These are phyloP conservation scores for Nyctibius bracteatus DNA, from an alignment of 2,113 vertebrate species.

Conservation along the genomic window DNA sequence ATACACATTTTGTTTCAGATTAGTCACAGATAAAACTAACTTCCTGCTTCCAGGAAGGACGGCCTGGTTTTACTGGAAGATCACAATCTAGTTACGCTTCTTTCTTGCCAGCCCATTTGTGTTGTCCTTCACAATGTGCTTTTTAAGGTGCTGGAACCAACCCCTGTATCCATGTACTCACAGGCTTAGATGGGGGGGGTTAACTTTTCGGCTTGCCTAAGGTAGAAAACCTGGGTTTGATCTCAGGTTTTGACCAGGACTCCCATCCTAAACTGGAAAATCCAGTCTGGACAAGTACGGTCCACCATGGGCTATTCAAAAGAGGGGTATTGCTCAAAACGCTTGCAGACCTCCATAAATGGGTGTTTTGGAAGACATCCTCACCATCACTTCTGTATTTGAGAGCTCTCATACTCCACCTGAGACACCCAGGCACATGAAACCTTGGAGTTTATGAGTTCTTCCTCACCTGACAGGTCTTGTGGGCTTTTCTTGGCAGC, in stretches of 20 bases:
- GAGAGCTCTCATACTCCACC: neutral
- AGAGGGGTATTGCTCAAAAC: neutral
- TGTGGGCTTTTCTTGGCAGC: neutral
- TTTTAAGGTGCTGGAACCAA: neutral
- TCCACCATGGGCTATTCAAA: neutral
- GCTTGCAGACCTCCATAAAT: neutral
- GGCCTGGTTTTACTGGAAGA: neutral
- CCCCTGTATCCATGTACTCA: fast-evolving
- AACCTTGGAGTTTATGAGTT: neutral
- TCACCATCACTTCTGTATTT: neutral
- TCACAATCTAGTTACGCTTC: neutral
- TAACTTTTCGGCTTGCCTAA: neutral
- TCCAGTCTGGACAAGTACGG: neutral
- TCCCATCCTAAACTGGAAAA: neutral
- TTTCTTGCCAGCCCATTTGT: neutral
- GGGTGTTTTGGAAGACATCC: neutral
- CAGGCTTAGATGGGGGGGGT: neutral
- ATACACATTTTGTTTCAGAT: fast-evolving
- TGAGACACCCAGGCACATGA: neutral
- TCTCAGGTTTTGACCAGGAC: neutral
- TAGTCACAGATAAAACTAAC: neutral
- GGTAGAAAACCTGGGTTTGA: neutral
- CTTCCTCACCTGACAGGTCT: neutral
- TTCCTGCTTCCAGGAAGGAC: neutral
- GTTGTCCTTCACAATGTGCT: neutral